A percentile compares a stretch with the other conserved stretches of the same genome.
phyloP scores from a whole-genome alignment of 2,888 invertebrate species.

The Leptogaster cylindrica region DNA sequence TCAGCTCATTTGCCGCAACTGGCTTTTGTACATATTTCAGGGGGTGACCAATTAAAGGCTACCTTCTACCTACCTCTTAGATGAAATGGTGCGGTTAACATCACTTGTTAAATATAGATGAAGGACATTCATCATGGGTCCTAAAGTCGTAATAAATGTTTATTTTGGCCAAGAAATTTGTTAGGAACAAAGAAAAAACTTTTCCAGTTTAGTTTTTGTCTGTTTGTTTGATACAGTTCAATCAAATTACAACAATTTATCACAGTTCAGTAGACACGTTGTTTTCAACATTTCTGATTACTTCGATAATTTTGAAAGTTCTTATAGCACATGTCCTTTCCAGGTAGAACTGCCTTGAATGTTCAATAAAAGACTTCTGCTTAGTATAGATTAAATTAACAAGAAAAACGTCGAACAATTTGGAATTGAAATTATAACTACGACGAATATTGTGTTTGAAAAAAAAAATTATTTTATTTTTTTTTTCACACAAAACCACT shows the following conservation, averaged over 20 bases:
- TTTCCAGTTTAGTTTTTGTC: constrained; percentile 1
- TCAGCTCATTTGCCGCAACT: constrained; percentile 35
- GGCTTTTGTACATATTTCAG: not conserved
- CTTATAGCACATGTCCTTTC: too few species aligned
- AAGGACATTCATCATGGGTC: constrained; percentile 32
- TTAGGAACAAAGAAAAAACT: not conserved
- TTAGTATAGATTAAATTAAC: too few species aligned
- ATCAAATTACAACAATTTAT: constrained; percentile 36
- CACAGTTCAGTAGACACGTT: constrained; percentile 28
- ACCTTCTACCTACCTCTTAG: constrained; percentile 1
- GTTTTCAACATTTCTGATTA: too few species aligned
- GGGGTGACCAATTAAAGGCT: constrained; percentile 29
- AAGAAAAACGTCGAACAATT: too few species aligned
- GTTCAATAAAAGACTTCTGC: too few species aligned
- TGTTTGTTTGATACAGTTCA: constrained; percentile 11
- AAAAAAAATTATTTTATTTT: too few species aligned
- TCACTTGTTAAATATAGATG: constrained; percentile 35
- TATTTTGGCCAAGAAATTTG: constrained; percentile 28
- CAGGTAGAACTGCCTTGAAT: too few species aligned
- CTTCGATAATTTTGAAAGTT: too few species aligned
- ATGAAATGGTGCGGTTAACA: constrained; percentile 38
- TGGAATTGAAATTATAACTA: too few species aligned
- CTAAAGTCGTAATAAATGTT: constrained; percentile 29
- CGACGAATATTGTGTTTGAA: too few species aligned
- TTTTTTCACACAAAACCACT: too few species aligned